phyloP scores from a whole-genome alignment of 2,113 vertebrate genomes.

The Malurus elegans region DNA sequence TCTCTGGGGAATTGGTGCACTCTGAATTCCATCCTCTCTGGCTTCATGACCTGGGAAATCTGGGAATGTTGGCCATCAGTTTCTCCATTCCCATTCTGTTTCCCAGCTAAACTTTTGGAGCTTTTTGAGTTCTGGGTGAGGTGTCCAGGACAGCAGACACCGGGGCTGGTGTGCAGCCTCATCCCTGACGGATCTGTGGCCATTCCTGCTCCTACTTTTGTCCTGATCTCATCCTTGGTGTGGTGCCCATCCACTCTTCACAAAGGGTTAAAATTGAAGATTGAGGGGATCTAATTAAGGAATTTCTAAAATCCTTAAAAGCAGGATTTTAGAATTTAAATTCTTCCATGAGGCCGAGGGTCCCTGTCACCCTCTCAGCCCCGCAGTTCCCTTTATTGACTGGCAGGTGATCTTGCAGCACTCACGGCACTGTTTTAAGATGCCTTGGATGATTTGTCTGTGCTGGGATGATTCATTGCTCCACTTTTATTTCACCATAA shows the following conservation, averaged over 20 bases:
- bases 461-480: not conserved
- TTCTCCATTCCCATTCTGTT: not conserved
- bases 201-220: not conserved
- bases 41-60: not conserved
- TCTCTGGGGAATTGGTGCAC: not conserved
- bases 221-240: too few relatives aligned
- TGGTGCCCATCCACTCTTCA: not conserved
- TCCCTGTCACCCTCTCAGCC: not conserved
- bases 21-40: not conserved
- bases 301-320: not conserved
- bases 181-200: not conserved
- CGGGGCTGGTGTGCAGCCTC: too few relatives aligned
- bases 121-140: too few relatives aligned
- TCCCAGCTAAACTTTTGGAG: not conserved
- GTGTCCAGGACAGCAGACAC: too few relatives aligned
- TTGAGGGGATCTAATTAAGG: not conserved
- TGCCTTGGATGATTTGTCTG: not conserved
- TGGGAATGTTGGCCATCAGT: not conserved
- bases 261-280: not conserved
- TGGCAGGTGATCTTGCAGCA: slow-evolving; percentile 11
- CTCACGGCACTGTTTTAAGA: not conserved
- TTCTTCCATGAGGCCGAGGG: not conserved
- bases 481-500: not conserved
- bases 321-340: too few relatives aligned
- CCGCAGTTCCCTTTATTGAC: not conserved